Evolutionary conservation across 2,797 vertebrate species (phyloP).

Genomic region (Diplodus sargus): DNA sequence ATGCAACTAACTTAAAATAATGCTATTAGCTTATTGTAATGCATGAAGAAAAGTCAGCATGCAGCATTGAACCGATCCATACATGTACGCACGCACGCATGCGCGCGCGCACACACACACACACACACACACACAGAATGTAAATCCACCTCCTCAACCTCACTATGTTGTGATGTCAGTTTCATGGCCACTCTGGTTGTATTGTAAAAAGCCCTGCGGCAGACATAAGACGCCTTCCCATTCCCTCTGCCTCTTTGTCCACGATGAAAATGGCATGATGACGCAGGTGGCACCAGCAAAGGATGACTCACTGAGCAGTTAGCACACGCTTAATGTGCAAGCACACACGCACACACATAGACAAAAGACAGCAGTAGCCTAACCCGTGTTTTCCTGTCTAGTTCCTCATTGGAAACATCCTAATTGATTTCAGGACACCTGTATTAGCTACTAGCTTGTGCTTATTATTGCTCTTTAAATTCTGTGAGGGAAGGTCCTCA

Average conservation of each 20-base stretch:
- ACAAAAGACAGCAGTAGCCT: background rate
- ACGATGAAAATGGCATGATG: conserved; percentile 69
- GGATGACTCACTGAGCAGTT: conserved; percentile 78
- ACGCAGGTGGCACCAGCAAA: conserved; percentile 74
- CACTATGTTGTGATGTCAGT: conserved; percentile 16
- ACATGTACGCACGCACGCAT: background rate
- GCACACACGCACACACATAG: conserved; percentile 12
- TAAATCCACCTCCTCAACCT: background rate
- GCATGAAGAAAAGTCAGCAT: background rate
- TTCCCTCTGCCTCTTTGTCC: conserved; percentile 44
- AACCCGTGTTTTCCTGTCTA: conserved; percentile 15
- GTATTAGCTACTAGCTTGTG: conserved; percentile 16
- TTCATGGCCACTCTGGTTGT: conserved; percentile 18
- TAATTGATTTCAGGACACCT: conserved; percentile 29
- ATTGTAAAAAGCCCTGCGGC: conserved; percentile 43
- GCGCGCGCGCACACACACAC: background rate
- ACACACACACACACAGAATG: background rate
- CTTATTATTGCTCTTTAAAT: conserved; percentile 20
- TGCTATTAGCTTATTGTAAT: background rate
- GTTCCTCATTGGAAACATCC: conserved; percentile 26
- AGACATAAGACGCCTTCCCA: conserved; percentile 38
- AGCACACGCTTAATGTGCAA: conserved; percentile 33
- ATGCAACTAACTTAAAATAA: background rate
- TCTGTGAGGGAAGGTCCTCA: conserved; percentile 1
- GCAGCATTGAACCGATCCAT: background rate